phyloP scores from a whole-genome alignment of 1,140 invertebrate genomes.

The Elymnias hypermnestra region DNA sequence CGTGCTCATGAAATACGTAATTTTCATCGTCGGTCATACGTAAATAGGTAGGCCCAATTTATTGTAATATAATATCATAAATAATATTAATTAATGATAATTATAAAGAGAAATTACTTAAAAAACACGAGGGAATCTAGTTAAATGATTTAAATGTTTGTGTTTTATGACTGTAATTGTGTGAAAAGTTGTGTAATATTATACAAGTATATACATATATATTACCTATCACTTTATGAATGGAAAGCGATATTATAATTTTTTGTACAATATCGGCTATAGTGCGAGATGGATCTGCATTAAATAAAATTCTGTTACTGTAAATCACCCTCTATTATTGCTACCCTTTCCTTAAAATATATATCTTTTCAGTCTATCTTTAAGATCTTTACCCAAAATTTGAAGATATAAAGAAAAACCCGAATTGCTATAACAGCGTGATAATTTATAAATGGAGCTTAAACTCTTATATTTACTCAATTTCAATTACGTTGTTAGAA shows the following conservation, averaged over 20 bases:
- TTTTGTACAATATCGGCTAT: constrained; percentile 74
- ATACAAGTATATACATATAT: constrained; percentile 49
- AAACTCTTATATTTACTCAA: too few species aligned
- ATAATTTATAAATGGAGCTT: too few species aligned
- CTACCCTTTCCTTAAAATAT: constrained; percentile 1
- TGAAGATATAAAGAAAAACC: too few species aligned
- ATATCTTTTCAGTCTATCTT: too few species aligned
- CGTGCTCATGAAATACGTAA: constrained; percentile 64
- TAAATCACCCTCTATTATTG: constrained; percentile 38
- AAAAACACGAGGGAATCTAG: constrained; percentile 62
- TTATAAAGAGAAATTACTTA: constrained; percentile 62
- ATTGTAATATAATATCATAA: constrained; percentile 66
- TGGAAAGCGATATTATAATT: constrained; percentile 63
- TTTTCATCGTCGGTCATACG: constrained; percentile 66
- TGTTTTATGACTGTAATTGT: constrained; percentile 70
- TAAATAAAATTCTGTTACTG: constrained; percentile 75
- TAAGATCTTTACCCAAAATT: too few species aligned
- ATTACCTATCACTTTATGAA: constrained; percentile 54
- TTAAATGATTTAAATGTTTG: constrained; percentile 68
- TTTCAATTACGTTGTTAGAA: too few species aligned
- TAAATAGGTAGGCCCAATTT: constrained; percentile 73
- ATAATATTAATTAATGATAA: constrained; percentile 63
- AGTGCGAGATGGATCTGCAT: constrained; percentile 69
- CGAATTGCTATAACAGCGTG: too few species aligned
- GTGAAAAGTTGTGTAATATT: constrained; percentile 66